phyloP scores from a whole-genome alignment of 2,797 vertebrate genomes.

The Xenopus petersii region DNA sequence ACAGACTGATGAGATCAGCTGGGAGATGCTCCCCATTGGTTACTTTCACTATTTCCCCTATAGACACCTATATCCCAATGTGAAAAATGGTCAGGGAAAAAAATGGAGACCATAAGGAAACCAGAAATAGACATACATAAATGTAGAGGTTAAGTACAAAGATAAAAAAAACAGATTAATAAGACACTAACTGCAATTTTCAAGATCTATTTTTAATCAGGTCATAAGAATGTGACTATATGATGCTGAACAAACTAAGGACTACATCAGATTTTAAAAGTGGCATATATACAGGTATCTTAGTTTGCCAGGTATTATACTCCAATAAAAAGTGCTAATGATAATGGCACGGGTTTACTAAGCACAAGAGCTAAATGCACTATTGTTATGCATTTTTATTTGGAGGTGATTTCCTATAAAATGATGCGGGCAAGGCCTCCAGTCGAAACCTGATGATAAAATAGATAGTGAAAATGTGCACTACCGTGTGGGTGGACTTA shows the following conservation, averaged over 20 bases:
- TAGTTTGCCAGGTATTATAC: too few species aligned
- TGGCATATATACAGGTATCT: too few species aligned
- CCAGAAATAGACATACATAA: conserved; percentile 62
- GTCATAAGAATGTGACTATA: too few species aligned
- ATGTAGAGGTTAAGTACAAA: conserved; percentile 63
- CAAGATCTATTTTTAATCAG: conserved; percentile 71
- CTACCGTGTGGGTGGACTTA: conserved; percentile 60
- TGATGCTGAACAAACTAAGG: too few species aligned
- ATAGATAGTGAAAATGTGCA: conserved; percentile 71
- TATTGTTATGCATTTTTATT: too few species aligned
- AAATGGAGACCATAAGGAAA: conserved; percentile 52
- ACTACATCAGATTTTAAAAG: too few species aligned
- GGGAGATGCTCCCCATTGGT: conserved; percentile 98
- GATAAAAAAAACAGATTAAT: conserved; percentile 66
- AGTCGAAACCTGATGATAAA: conserved; percentile 57
- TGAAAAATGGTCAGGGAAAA: conserved; percentile 69
- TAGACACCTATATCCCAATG: conserved; percentile 87
- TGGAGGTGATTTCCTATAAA: too few species aligned
- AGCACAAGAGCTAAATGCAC: too few species aligned
- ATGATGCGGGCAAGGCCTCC: too few species aligned
- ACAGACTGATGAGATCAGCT: conserved; percentile 98
- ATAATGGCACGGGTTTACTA: too few species aligned
- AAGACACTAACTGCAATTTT: conserved; percentile 70
- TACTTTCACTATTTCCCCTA: conserved; percentile 98
- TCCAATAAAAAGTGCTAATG: too few species aligned